A percentile compares a stretch with the other conserved stretches of the same genome.
Evolutionary conservation across 2,113 vertebrate species (phyloP).

Genomic region (Siniperca chuatsi): DNA sequence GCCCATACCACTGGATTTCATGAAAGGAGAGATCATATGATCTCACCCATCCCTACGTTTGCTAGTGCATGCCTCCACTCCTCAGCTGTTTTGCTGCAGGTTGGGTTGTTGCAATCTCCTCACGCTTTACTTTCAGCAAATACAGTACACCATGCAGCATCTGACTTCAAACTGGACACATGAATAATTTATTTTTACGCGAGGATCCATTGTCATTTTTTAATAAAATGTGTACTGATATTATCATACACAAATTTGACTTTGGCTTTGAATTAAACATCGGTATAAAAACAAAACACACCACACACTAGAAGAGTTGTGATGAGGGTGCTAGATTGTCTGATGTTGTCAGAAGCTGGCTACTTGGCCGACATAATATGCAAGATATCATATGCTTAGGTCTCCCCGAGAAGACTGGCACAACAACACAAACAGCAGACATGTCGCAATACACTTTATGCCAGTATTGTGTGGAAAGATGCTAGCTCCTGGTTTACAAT

Average conservation of each 20-base stretch:
- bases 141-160: not conserved
- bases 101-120: not conserved
- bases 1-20: constrained; percentile 2
- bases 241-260: not conserved
- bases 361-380: not conserved
- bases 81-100: not conserved
- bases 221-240: not conserved
- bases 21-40: constrained; percentile 9
- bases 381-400: not conserved
- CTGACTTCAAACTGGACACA: not conserved
- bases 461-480: constrained; percentile 2
- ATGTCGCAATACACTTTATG: not conserved
- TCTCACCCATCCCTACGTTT: not conserved
- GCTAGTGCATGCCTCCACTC: not conserved
- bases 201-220: not conserved
- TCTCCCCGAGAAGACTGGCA: not conserved
- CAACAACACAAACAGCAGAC: not conserved
- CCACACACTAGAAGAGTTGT: not conserved
- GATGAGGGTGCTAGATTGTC: not conserved
- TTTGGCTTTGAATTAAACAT: not conserved
- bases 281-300: not conserved
- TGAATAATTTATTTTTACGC: not conserved
- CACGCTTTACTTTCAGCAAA: not conserved
- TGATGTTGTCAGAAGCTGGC: not conserved
- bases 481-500: constrained; percentile 9